Evolutionary conservation across 2,113 vertebrate species (phyloP), one percentile per base, ranked within the genome.

Genomic region (Mus pahari): DNA sequence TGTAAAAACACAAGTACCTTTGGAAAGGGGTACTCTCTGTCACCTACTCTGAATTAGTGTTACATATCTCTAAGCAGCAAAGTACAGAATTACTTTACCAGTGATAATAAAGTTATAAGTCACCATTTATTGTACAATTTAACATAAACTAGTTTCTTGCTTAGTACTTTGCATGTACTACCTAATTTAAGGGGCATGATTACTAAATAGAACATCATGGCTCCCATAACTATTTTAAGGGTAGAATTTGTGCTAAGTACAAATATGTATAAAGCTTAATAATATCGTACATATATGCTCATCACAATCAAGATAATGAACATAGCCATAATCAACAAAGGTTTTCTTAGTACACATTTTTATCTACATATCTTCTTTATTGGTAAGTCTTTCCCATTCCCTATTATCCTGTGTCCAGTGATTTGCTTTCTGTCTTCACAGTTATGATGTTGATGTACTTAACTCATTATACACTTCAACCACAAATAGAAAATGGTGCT

Each of bases 91-190:
- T 90, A 53, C 93, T 95, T 96, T 94, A 94, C 78, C 73, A 62
- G 50, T 74, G 64, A 88, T 84, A 92, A 90, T 91, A 96, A 96
- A 96, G 39, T 89, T 91, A 55, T 78, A 91, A 92, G 77, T 96
- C 24, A 84, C 55, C 39, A 77, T 84, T 96, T 96, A 92, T 48
- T 92, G 60, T 89, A 48, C 71, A 86, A n/a, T 93, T 88, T 93
- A 77, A 62, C 53, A 66, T 50, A 94, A 96, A 53, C 81, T 53
- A 92, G 24, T 74, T 33, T 92, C 71, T 4, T 70, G 62, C 22
- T 94, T 84, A 88, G 12, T 36, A 55, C n/a, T 64, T 93, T 36
- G 19, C 11, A 50, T 79, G 5, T 13, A 84, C 68, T 81, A 48
- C 22, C 75, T 94, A 31, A 86, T 64, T 79, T 89, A 94, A 84